A percentile compares a stretch with the other conserved stretches of the same genome.
phyloP scores from a whole-genome alignment of 2,888 invertebrate species.

The Drosophila lutescens region DNA sequence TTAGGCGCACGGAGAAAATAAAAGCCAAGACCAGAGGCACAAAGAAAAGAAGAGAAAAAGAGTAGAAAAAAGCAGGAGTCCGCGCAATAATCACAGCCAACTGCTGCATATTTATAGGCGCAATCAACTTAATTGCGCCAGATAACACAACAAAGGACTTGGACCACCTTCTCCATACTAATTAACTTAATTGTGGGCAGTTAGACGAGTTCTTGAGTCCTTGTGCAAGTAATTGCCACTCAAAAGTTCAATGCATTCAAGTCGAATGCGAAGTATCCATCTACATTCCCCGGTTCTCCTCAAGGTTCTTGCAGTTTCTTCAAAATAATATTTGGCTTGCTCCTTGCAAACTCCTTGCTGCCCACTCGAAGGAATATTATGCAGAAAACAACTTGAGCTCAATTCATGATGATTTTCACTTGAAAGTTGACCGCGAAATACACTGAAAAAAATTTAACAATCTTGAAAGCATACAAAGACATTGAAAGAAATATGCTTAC shows the following conservation, averaged over 20 bases:
- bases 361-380: slow-evolving; percentile 4
- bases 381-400: slow-evolving; percentile 17
- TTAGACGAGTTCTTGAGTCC: slow-evolving; percentile 31
- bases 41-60: slow-evolving; percentile 12
- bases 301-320: slow-evolving; percentile 9
- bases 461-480: no score
- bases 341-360: slow-evolving; percentile 5
- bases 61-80: slow-evolving; percentile 42
- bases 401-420: slow-evolving; percentile 10
- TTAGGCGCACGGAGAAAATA: slow-evolving; percentile 43
- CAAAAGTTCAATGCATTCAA: slow-evolving; percentile 46
- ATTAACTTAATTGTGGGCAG: slow-evolving; percentile 68
- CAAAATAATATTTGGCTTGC: slow-evolving; percentile 35
- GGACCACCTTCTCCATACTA: slow-evolving; percentile 39
- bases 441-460: no score
- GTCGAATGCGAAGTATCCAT: no score
- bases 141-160: slow-evolving; percentile 24
- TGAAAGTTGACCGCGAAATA: slow-evolving; percentile 2
- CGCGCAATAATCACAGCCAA: slow-evolving; percentile 77
- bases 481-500: no score
- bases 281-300: background rate
- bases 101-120: slow-evolving; percentile 80
- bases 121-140: slow-evolving; percentile 78
- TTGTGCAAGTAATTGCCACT: slow-evolving; percentile 35
- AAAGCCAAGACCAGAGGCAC: background rate